Percentiles rank a stretch among this genome's conserved stretches.
Conservation (phyloP, 1,140 invertebrate genomes). For the Asbolus verrucosus region DNA sequence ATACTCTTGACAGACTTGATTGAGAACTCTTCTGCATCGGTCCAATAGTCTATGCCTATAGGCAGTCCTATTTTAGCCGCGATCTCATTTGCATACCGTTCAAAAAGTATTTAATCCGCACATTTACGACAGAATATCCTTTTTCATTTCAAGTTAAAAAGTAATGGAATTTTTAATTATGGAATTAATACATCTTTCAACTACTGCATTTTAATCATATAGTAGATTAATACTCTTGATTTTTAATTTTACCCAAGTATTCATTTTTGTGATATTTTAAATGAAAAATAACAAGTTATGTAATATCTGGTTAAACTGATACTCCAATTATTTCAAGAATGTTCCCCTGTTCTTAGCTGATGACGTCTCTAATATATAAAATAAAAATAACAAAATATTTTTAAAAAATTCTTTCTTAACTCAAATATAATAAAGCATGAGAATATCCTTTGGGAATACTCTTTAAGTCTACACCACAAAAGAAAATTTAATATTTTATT, state of each 20-base stretch:
- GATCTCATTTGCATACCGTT: slow-evolving; percentile 33
- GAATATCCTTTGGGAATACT: slow-evolving; percentile 15
- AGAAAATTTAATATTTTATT: slow-evolving; percentile 25
- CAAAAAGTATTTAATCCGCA: slow-evolving; percentile 27
- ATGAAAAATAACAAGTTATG: neutral
- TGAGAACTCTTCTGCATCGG: slow-evolving; percentile 46
- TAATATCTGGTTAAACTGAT: slow-evolving; percentile 22
- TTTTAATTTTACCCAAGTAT: slow-evolving; percentile 16
- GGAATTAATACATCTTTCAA: too few relatives aligned
- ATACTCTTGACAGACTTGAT: slow-evolving; percentile 43
- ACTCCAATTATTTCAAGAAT: slow-evolving; percentile 29
- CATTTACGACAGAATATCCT: slow-evolving; percentile 20
- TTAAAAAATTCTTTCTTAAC: slow-evolving; percentile 12
- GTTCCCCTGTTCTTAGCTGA: slow-evolving; percentile 12
- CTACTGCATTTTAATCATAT: too few relatives aligned
- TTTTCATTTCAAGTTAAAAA: neutral
- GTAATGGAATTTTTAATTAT: slow-evolving; percentile 15
- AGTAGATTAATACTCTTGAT: too few relatives aligned
- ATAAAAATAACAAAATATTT: slow-evolving; percentile 26
- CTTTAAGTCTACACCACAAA: slow-evolving; percentile 11
- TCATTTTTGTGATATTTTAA: slow-evolving; percentile 19
- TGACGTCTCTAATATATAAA: slow-evolving; percentile 4
- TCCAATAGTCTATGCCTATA: slow-evolving; percentile 30
- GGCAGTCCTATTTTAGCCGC: neutral
- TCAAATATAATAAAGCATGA: slow-evolving; percentile 16